A percentile compares a stretch with the other conserved stretches of the same genome.
phyloP scores from a whole-genome alignment of 2,888 invertebrate genomes.

The Pyrgus malvae region DNA sequence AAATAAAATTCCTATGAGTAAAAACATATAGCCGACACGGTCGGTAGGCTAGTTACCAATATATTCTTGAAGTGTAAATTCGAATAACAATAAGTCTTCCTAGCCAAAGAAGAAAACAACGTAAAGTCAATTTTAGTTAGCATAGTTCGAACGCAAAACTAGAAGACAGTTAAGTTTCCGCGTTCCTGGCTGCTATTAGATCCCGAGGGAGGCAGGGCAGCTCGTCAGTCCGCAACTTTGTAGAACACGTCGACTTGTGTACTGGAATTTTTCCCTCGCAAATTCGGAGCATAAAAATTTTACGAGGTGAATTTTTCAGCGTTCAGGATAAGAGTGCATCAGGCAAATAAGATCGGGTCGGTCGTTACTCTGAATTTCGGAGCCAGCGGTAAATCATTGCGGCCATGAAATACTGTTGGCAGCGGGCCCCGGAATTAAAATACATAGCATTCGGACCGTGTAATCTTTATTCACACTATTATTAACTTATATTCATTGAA shows the following conservation, averaged over 20 bases:
- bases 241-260: conserved; percentile 21
- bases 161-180: neutral
- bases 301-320: conserved; percentile 32
- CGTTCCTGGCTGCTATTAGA: conserved; percentile 1
- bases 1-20: too few relatives aligned
- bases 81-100: too few relatives aligned
- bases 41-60: too few relatives aligned
- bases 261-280: conserved; percentile 30
- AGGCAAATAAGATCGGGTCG: conserved; percentile 38
- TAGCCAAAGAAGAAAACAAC: neutral
- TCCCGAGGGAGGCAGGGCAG: conserved; percentile 11
- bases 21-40: too few relatives aligned
- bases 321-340: conserved; percentile 37
- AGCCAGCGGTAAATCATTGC: conserved; percentile 39
- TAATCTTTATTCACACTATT: too few relatives aligned
- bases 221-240: conserved; percentile 19
- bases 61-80: too few relatives aligned
- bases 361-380: conserved; percentile 36
- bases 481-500: too few relatives aligned
- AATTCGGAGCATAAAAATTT: conserved; percentile 29
- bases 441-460: conserved; percentile 23
- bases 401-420: conserved; percentile 34
- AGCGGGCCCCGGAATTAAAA: conserved; percentile 29
- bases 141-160: neutral
- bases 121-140: neutral